These are phyloP conservation scores for Typhlichthys eigenmanni DNA, from an alignment of 2,797 vertebrate species.

Conservation along the genomic window DNA sequence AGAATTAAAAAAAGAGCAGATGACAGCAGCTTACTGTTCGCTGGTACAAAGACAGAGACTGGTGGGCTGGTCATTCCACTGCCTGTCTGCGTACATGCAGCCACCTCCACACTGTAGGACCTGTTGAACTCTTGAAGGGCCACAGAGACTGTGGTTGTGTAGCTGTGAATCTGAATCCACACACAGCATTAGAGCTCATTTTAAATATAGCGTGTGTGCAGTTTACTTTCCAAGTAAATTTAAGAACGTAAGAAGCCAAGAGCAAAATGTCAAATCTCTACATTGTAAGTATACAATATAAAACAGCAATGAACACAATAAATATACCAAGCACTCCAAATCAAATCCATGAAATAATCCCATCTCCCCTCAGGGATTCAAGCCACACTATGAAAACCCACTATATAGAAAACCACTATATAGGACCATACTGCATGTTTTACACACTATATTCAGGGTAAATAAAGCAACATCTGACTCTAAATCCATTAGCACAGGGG, in stretches of 20 bases:
- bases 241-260: background rate
- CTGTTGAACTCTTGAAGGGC: slow-evolving; percentile 80
- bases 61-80: slow-evolving; percentile 84
- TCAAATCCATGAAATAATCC: too few relatives aligned
- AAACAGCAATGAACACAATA: too few relatives aligned
- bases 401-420: too few relatives aligned
- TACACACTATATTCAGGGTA: too few relatives aligned
- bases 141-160: slow-evolving; percentile 54
- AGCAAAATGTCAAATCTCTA: background rate
- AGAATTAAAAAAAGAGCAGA: slow-evolving; percentile 21
- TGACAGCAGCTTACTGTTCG: slow-evolving; percentile 76
- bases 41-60: slow-evolving; percentile 77
- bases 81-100: slow-evolving; percentile 85
- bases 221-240: too few relatives aligned
- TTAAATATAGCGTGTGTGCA: background rate
- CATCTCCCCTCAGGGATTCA: too few relatives aligned
- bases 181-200: slow-evolving; percentile 18
- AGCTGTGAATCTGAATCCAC: slow-evolving; percentile 70
- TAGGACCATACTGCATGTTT: too few relatives aligned
- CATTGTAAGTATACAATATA: too few relatives aligned
- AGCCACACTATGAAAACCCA: too few relatives aligned
- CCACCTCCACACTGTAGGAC: slow-evolving; percentile 85
- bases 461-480: too few relatives aligned
- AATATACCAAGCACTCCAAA: too few relatives aligned
- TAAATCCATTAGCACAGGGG: too few relatives aligned